Evolutionary conservation across 2,888 invertebrate species (phyloP).

Genomic region (Oscheius myriophilus): DNA sequence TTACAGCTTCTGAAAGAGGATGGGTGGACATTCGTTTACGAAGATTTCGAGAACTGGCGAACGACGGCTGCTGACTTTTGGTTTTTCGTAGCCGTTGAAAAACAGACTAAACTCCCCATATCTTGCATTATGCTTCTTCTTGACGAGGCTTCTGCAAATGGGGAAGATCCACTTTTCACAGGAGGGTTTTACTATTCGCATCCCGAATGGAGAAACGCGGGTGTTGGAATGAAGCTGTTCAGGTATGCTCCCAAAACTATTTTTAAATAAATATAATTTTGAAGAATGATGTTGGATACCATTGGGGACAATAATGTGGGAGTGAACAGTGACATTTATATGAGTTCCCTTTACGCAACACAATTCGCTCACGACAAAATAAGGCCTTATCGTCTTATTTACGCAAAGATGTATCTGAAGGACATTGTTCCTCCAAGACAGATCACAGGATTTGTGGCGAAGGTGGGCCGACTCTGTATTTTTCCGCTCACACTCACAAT

Average conservation of each 20-base stretch:
- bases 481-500: too few species aligned
- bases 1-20: too few species aligned
- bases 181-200: constrained; percentile 39
- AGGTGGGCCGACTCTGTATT: constrained; percentile 9
- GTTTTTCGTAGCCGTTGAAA: constrained; percentile 34
- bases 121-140: constrained; percentile 33
- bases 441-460: constrained; percentile 24
- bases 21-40: too few species aligned
- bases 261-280: too few species aligned
- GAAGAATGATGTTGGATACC: constrained; percentile 27
- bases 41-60: too few species aligned
- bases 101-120: constrained; percentile 24
- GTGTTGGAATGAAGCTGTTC: constrained; percentile 34
- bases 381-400: constrained; percentile 28
- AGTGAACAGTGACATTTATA: constrained; percentile 36
- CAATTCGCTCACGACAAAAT: constrained; percentile 37
- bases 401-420: constrained; percentile 23
- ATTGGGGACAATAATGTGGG: constrained; percentile 36
- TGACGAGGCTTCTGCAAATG: constrained; percentile 27
- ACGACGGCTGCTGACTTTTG: constrained; percentile 32
- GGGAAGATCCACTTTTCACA: constrained; percentile 33
- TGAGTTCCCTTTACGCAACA: constrained; percentile 34
- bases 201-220: constrained; percentile 31
- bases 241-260: not conserved
- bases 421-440: constrained; percentile 33